Percentiles rank a stretch among this genome's conserved stretches.
Conservation (phyloP, 2,797 vertebrate genomes). For the Tachyglossus aculeatus region DNA sequence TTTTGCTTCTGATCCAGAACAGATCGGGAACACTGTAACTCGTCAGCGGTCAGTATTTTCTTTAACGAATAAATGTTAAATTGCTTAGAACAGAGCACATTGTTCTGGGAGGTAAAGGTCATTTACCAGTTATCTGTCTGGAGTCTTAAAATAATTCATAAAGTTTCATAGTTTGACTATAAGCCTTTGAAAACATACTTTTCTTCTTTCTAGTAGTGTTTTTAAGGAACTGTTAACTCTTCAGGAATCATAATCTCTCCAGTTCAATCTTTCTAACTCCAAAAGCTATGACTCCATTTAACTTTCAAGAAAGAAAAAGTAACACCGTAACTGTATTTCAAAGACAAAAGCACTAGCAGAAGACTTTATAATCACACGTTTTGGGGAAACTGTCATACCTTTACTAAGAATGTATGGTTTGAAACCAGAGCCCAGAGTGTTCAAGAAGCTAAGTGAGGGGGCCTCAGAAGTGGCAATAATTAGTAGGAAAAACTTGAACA, state of each 20-base stretch:
- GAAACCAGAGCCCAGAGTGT: too few species aligned
- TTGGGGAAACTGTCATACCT: too few species aligned
- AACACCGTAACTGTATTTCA: too few species aligned
- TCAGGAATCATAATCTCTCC: neutral
- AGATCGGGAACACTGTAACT: constrained; percentile 83
- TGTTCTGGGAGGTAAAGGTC: constrained; percentile 26
- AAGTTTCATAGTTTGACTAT: neutral
- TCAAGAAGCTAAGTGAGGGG: too few species aligned
- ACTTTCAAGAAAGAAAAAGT: neutral
- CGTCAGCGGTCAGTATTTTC: constrained; percentile 87
- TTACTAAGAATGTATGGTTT: too few species aligned
- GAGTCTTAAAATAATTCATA: neutral
- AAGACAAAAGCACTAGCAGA: too few species aligned
- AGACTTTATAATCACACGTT: too few species aligned
- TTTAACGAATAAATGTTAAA: constrained; percentile 24
- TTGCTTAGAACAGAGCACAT: constrained; percentile 11
- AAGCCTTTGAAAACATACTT: neutral
- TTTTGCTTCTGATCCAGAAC: constrained; percentile 93
- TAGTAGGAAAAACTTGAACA: too few species aligned
- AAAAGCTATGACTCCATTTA: neutral
- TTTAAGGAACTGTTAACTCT: constrained; percentile 9
- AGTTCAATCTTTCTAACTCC: neutral
- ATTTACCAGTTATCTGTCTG: constrained; percentile 13
- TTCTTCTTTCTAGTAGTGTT: neutral
- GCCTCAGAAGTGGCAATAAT: too few species aligned